Conservation (phyloP, 2,113 vertebrate genomes). For the Sakesphorus luctuosus region DNA sequence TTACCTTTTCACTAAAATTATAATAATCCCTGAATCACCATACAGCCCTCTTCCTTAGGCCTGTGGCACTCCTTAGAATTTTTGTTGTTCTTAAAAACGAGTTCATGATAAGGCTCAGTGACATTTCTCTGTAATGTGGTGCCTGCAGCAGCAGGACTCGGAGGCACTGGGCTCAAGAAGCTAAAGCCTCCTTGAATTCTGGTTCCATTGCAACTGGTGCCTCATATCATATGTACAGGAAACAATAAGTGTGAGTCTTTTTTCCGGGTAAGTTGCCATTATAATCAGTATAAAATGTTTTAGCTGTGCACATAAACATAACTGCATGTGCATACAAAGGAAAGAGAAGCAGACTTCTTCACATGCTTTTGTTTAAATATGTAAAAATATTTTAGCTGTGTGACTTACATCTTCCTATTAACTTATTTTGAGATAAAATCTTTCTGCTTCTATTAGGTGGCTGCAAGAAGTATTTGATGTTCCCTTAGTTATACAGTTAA, state of each 20-base stretch:
- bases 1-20: background rate
- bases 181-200: background rate
- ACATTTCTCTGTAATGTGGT: background rate
- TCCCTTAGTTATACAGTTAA: conserved; percentile 93
- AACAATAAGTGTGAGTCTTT: background rate
- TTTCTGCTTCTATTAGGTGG: conserved; percentile 81
- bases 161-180: background rate
- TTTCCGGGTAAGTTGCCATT: background rate
- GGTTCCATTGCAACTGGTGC: background rate
- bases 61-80: background rate
- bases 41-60: background rate
- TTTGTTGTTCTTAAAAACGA: background rate
- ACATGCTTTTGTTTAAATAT: background rate
- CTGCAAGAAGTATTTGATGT: conserved; percentile 94
- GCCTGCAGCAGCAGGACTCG: background rate
- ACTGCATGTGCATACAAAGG: background rate
- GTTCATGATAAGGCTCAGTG: background rate
- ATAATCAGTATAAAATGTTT: background rate
- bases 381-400: background rate
- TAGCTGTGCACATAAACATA: background rate
- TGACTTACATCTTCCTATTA: background rate
- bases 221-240: background rate
- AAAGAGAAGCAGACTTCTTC: background rate
- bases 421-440: background rate
- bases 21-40: background rate